Conservation (phyloP, 2,113 vertebrate genomes). For the Charadrius vociferus region DNA sequence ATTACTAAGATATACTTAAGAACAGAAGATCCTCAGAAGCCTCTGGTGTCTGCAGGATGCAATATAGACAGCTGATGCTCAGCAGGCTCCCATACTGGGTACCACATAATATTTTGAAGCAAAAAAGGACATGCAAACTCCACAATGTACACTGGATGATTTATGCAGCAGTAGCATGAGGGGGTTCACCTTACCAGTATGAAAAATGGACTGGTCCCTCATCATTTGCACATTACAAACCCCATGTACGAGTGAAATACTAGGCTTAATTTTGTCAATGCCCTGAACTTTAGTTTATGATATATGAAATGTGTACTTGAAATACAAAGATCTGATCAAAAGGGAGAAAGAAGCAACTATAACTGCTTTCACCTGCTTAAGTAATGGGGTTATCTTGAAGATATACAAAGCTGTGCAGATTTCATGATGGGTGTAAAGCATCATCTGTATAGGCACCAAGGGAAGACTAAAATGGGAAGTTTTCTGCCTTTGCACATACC, state of each 20-base stretch:
- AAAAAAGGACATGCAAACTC: background rate
- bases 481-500: background rate
- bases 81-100: background rate
- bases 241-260: background rate
- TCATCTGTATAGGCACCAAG: background rate
- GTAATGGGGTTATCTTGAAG: background rate
- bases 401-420: background rate
- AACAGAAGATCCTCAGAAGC: background rate
- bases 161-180: background rate
- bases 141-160: background rate
- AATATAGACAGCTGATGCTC: background rate
- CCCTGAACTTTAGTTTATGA: background rate
- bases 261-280: background rate
- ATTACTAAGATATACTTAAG: background rate
- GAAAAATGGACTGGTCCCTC: background rate
- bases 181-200: background rate
- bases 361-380: background rate
- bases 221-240: background rate
- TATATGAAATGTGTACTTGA: too few species aligned
- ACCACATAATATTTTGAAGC: background rate
- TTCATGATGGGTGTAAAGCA: background rate
- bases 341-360: background rate
- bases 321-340: background rate
- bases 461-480: background rate
- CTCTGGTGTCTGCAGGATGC: background rate